phyloP scores from a whole-genome alignment of 2,113 vertebrate species.

The Sapajus apella region DNA sequence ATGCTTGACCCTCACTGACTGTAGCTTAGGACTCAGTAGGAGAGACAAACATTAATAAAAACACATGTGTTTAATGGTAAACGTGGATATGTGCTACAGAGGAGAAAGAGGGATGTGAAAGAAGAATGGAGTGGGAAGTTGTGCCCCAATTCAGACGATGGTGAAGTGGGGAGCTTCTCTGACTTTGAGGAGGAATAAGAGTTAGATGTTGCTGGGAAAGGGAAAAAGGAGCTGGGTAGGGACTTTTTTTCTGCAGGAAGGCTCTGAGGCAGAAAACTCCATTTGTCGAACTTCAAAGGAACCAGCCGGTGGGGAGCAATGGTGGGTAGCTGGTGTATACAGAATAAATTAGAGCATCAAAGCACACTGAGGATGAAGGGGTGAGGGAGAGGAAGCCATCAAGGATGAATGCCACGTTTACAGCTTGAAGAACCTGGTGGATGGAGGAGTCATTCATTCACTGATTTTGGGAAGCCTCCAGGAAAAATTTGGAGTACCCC shows the following conservation, averaged over 20 bases:
- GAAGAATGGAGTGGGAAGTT: background rate
- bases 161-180: background rate
- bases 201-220: background rate
- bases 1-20: background rate
- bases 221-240: background rate
- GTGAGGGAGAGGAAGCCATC: background rate
- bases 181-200: background rate
- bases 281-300: background rate
- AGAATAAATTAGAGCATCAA: background rate
- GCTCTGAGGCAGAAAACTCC: background rate
- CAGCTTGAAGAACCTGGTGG: background rate
- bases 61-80: background rate
- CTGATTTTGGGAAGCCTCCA: background rate
- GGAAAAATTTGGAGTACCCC: background rate
- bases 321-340: background rate
- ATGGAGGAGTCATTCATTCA: background rate
- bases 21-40: background rate
- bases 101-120: background rate
- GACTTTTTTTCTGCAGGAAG: background rate
- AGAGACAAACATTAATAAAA: background rate
- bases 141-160: background rate
- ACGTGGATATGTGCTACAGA: background rate
- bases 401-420: background rate
- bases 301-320: background rate
- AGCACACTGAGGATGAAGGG: background rate